These are phyloP conservation scores for Luffia ferchaultella DNA, from an alignment of 2,888 invertebrate species.

Conservation along the genomic window DNA sequence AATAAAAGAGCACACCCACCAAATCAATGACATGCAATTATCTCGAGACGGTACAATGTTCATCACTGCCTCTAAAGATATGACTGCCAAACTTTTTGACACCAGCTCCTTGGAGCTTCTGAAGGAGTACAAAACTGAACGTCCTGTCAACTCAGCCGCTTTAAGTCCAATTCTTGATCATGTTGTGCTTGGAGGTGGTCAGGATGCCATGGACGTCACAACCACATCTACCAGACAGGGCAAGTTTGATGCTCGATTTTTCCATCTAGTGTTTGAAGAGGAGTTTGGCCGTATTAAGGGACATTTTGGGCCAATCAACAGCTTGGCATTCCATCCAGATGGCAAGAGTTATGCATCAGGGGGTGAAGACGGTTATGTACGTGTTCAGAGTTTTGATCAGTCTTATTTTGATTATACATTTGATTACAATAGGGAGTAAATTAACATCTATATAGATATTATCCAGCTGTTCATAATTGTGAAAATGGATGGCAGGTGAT, in stretches of 20 bases:
- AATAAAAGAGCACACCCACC: slow-evolving; percentile 82
- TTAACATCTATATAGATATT: background rate
- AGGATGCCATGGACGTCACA: slow-evolving; percentile 99
- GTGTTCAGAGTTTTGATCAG: slow-evolving; percentile 95
- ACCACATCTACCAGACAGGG: slow-evolving; percentile 93
- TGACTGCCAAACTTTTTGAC: slow-evolving; percentile 95
- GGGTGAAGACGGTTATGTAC: slow-evolving; percentile 98
- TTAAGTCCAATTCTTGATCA: slow-evolving; percentile 96
- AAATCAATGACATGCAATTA: slow-evolving; percentile 96
- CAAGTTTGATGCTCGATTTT: slow-evolving; percentile 96
- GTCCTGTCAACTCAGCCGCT: slow-evolving; percentile 98
- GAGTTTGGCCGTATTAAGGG: slow-evolving; percentile 98
- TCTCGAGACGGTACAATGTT: slow-evolving; percentile 95
- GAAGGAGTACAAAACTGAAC: slow-evolving; percentile 96
- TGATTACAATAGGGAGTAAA: slow-evolving; percentile 73
- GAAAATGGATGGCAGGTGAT: no score
- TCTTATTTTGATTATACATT: slow-evolving; percentile 96
- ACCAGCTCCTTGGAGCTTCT: slow-evolving; percentile 84
- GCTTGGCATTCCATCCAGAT: slow-evolving; percentile 97
- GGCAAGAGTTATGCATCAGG: slow-evolving; percentile 97
- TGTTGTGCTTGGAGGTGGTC: slow-evolving; percentile 97
- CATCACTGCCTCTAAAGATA: slow-evolving; percentile 96
- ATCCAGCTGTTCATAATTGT: background rate
- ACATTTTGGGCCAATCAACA: slow-evolving; percentile 99
- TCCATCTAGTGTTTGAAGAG: slow-evolving; percentile 95